A percentile compares a stretch with the other conserved stretches of the same genome.
Evolutionary conservation across 2,888 invertebrate genomes (phyloP).

Genomic region (Limulus polyphemus): DNA sequence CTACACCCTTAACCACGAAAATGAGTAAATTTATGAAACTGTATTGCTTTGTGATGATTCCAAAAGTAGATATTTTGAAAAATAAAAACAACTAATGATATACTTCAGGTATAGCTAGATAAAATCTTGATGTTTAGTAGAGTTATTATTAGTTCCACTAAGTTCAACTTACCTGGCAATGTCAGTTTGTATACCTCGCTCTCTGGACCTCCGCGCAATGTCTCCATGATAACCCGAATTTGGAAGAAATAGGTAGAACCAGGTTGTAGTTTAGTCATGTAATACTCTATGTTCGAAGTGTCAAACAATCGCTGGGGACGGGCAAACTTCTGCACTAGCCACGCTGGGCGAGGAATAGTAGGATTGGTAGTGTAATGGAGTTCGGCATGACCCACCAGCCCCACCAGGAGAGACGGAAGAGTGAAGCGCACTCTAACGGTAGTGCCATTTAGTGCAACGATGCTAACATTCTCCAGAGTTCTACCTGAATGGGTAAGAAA

Average conservation of each 20-base stretch:
- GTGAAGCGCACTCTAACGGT: slow-evolving; percentile 69
- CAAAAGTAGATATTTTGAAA: too few species aligned
- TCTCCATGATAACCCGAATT: slow-evolving; percentile 62
- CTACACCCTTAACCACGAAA: too few species aligned
- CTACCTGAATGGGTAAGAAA: slow-evolving; percentile 14
- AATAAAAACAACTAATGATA: too few species aligned
- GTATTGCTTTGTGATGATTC: too few species aligned
- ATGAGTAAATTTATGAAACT: too few species aligned
- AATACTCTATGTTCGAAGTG: slow-evolving; percentile 72
- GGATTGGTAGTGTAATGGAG: slow-evolving; percentile 61
- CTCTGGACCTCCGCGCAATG: slow-evolving; percentile 60
- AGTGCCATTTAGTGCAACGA: slow-evolving; percentile 57
- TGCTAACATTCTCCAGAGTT: slow-evolving; percentile 28
- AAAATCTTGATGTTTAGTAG: too few species aligned
- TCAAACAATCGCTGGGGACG: slow-evolving; percentile 74
- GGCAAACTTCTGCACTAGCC: slow-evolving; percentile 74
- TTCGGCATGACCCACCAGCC: slow-evolving; percentile 73
- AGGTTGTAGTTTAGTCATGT: slow-evolving; percentile 59
- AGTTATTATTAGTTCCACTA: too few species aligned
- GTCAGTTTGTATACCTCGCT: slow-evolving; percentile 62
- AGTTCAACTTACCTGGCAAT: slow-evolving; percentile 42
- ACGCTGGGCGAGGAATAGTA: slow-evolving; percentile 37
- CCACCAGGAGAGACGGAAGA: slow-evolving; percentile 66
- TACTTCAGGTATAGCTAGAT: too few species aligned
- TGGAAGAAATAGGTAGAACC: slow-evolving; percentile 69